A percentile compares a stretch with the other conserved stretches of the same genome.
phyloP scores from a whole-genome alignment of 2,113 vertebrate genomes.

The Oryzias celebensis region DNA sequence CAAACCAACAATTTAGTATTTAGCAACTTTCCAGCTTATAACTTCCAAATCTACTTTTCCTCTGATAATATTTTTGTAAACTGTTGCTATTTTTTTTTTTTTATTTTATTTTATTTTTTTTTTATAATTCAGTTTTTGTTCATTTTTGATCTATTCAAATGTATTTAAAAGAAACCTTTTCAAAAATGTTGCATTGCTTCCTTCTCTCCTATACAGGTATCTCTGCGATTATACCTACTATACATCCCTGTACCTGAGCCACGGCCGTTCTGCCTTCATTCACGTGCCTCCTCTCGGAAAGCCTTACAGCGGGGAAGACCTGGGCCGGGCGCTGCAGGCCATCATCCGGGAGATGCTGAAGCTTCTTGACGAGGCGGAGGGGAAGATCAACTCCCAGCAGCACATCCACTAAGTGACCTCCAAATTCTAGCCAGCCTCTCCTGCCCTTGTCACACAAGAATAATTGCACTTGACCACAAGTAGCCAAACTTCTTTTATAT shows the following conservation, averaged over 20 bases:
- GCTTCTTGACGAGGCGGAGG: constrained; percentile 78
- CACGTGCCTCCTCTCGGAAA: constrained; percentile 92
- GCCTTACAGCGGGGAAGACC: constrained; percentile 86
- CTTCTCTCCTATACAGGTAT: constrained; percentile 75
- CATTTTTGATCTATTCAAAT: background rate
- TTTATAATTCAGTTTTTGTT: no score
- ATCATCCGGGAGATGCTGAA: constrained; percentile 88
- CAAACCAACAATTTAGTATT: no score
- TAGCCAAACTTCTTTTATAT: constrained; percentile 46
- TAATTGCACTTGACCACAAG: constrained; percentile 72
- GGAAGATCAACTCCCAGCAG: constrained; percentile 79
- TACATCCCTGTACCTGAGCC: constrained; percentile 88
- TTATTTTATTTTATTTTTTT: no score
- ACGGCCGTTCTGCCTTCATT: constrained; percentile 87
- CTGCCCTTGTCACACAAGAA: constrained; percentile 45
- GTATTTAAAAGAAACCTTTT: background rate
- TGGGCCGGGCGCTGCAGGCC: constrained; percentile 88
- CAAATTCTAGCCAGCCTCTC: constrained; percentile 46
- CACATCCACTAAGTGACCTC: constrained; percentile 79
- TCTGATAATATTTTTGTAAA: no score
- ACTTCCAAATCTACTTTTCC: no score
- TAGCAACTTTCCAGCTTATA: no score
- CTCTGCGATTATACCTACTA: constrained; percentile 97
- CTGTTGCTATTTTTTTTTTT: no score
- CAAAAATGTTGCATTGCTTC: background rate